Evolutionary conservation across 1,140 invertebrate genomes (phyloP), one percentile per base, ranked within the genome.

Genomic region (Wasmannia auropunctata): DNA sequence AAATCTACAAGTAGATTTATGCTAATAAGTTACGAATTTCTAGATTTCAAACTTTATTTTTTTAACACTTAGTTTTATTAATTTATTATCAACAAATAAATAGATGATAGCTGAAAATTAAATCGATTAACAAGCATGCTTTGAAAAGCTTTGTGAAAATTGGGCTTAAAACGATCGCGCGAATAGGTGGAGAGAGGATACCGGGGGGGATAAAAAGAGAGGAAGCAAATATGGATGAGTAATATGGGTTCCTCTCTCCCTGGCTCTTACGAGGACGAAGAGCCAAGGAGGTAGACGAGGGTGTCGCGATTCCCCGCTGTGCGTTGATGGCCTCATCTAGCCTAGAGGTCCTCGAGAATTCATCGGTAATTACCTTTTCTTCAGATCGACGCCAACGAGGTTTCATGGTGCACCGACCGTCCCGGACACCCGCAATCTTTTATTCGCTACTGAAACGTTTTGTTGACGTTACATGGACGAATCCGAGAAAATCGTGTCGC

Each of bases 221-320:
- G 77, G 67, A 58, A 85, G 88, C 86, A 88, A 88, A 88, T 88
- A 77, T 83, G 85, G 87, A 91, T 91, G 90, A 91, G 86, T 91
- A 91, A 91, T 91, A 91, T 91, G 90, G 91, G 91, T 91, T 88
- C 88, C 80, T 88, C 75, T 60, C 85, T 90, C 75, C 58, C 77
- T 90, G 87, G n/a, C 51, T 79, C 89, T 84, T 86, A 79, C 87
- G 75, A 76, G 63, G 58, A 79, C 74, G 87, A n/a, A n/a, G n/a
- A n/a, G 91, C 58, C 72, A 51, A 72, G 65, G 80, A 84, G 76
- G 86, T 46, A 83, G 88, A 86, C 83, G 86, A 86, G 92, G 93
- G 91, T 94, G 93, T 94, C 94, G 93, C 91, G 93, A 90, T 88
- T 85, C 90, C 94, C 93, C 83, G 94, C 94, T 94, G 94, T 58